Evolutionary conservation across 35 echinoderm and acorn worm species (phyloP).

Genomic region (Apostichopus japonicus): DNA sequence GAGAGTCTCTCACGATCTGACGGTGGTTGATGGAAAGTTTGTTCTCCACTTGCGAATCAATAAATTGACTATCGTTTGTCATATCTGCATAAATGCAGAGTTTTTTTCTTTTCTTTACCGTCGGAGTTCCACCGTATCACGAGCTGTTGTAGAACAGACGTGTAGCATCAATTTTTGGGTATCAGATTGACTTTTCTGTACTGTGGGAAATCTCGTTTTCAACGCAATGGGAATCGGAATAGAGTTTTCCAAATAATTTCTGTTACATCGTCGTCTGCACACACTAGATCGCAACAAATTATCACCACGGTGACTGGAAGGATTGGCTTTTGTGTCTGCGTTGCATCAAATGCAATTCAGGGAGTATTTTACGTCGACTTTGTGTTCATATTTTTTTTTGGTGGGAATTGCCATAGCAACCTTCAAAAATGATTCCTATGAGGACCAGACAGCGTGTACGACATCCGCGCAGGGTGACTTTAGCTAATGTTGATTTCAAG

Average conservation of each 20-base stretch:
- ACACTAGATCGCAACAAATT: not conserved
- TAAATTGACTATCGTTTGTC: constrained; percentile 23
- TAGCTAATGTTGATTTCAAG: constrained; percentile 91
- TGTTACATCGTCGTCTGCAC: not conserved
- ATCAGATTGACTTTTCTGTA: no score
- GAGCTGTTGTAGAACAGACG: no score
- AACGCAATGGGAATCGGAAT: no score
- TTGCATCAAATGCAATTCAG: not conserved
- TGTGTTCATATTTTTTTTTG: not conserved
- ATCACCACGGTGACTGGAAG: not conserved
- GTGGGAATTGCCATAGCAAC: not conserved
- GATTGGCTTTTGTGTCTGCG: not conserved
- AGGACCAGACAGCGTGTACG: constrained; percentile 64
- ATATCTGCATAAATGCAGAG: not conserved
- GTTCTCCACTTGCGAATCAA: not conserved
- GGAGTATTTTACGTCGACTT: not conserved
- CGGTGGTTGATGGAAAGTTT: not conserved
- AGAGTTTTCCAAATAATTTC: not conserved
- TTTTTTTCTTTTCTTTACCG: not conserved
- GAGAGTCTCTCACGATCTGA: not conserved
- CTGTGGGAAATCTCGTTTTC: no score
- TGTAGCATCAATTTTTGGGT: no score
- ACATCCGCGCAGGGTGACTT: constrained; percentile 80
- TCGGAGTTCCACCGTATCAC: not conserved
- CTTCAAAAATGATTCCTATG: constrained; percentile 63